Evolutionary conservation across 1,140 invertebrate genomes (phyloP), one percentile per base, ranked within the genome.

Genomic region (Philopotamus ludificatus): DNA sequence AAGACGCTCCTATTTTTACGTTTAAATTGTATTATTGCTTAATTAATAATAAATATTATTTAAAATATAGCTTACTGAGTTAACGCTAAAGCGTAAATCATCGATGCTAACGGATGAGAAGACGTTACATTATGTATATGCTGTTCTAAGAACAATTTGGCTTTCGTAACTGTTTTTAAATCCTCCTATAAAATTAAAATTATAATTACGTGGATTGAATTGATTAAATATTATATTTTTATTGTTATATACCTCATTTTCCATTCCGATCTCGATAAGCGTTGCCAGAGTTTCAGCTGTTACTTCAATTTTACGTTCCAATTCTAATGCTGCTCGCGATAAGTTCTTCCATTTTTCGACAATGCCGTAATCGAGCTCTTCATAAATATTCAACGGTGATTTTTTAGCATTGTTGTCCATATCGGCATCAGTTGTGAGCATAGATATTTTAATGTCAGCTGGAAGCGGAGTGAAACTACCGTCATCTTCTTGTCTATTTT

Each of bases 211-310:
- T 20, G 49, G 10, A 9, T 50, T 69, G 53, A 23, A 62, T 9
- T 3, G 1, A 3, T 22, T 23, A 49, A 39, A 67, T 61, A 55
- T 63, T 3, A 42, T 18, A 42, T n/a, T n/a, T n/a, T n/a, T n/a
- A n/a, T n/a, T n/a, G 68, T 68, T n/a, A 67, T 66, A 64, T 73
- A 82, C 82, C 73, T 84, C 77, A 71, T 76, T 83, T 72, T 85
- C 83, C 25, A 85, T 76, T 41, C 83, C 84, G 70, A 85, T 78
- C 76, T 85, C 83, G 45, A 85, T 76, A 3, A 86, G 73, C 18
- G 81, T 76, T 18, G 79, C 78, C 18, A 87, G 72, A 4, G 84
- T 85, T 70, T 85, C 83, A 0, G 84, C 83, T 8, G 85, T 86
- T 0, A 84, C 78, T 76, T 84, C 81, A 8, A 84, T 79, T 39